Conservation (phyloP, 2,888 invertebrate species). For the Phania funesta region DNA sequence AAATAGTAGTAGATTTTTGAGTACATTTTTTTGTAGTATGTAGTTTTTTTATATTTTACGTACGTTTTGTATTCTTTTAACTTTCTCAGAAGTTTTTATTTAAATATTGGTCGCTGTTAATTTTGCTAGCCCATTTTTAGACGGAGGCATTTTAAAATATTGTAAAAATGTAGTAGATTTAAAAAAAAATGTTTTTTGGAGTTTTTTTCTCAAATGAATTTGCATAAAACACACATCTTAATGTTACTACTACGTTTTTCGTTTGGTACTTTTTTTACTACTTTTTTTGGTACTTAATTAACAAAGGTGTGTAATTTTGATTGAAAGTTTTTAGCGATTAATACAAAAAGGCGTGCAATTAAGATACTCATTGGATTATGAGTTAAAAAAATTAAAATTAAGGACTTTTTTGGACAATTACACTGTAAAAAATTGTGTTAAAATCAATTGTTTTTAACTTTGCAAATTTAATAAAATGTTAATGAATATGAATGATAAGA, state of each 20-base stretch:
- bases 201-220: too few species aligned
- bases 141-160: too few species aligned
- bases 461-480: not conserved
- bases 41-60: too few species aligned
- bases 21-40: not conserved
- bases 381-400: not conserved
- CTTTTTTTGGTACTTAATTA: not conserved
- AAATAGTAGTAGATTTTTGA: not conserved
- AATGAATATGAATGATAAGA: conserved; percentile 4
- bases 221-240: too few species aligned
- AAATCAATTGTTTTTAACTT: conserved; percentile 19
- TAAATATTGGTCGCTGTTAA: too few species aligned
- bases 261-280: not conserved
- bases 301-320: not conserved
- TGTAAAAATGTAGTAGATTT: too few species aligned
- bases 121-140: too few species aligned
- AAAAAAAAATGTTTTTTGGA: too few species aligned
- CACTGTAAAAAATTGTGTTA: conserved; percentile 54
- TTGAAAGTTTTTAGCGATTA: not conserved
- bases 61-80: too few species aligned
- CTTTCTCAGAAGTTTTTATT: too few species aligned
- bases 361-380: too few species aligned
- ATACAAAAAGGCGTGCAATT: not conserved
- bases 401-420: not conserved
- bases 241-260: too few species aligned